Evolutionary conservation across 35 echinoderm and acorn worm species (phyloP).

Genomic region (Nesometra sesokonis): DNA sequence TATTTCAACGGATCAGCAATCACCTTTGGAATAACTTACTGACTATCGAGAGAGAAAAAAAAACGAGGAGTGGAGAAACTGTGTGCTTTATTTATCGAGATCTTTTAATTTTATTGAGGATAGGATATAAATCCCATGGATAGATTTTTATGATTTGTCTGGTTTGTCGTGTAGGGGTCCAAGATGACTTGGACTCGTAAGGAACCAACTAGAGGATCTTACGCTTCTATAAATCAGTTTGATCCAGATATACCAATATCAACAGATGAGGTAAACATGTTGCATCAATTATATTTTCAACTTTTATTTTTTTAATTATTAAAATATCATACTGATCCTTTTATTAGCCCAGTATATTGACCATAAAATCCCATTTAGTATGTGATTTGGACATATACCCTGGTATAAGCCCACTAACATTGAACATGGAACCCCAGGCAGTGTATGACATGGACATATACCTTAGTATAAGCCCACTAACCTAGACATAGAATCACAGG

Average conservation of each 20-base stretch:
- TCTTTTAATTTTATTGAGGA: neutral
- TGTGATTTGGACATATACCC: too few relatives aligned
- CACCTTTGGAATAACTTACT: neutral
- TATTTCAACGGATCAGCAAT: neutral
- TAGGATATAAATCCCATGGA: neutral
- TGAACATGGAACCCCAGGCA: too few relatives aligned
- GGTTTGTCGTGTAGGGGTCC: neutral
- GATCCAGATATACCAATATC: slow-evolving; percentile 94
- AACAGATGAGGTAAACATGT: slow-evolving; percentile 86
- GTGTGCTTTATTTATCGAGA: neutral
- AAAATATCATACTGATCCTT: too few relatives aligned
- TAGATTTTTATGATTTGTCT: neutral
- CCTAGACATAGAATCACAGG: too few relatives aligned
- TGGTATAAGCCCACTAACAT: too few relatives aligned
- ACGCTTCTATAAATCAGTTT: slow-evolving; percentile 91
- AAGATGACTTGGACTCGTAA: slow-evolving; percentile 87
- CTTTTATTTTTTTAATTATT: too few relatives aligned
- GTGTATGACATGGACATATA: too few relatives aligned
- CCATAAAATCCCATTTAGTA: too few relatives aligned
- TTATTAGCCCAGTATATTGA: too few relatives aligned
- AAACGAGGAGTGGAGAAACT: neutral
- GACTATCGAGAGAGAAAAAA: neutral
- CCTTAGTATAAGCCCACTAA: too few relatives aligned
- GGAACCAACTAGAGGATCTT: slow-evolving; percentile 60
- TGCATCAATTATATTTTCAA: too few relatives aligned